Percentiles rank a stretch among this genome's conserved stretches.
Evolutionary conservation across 2,797 vertebrate species (phyloP).

Genomic region (Paguma larvata): DNA sequence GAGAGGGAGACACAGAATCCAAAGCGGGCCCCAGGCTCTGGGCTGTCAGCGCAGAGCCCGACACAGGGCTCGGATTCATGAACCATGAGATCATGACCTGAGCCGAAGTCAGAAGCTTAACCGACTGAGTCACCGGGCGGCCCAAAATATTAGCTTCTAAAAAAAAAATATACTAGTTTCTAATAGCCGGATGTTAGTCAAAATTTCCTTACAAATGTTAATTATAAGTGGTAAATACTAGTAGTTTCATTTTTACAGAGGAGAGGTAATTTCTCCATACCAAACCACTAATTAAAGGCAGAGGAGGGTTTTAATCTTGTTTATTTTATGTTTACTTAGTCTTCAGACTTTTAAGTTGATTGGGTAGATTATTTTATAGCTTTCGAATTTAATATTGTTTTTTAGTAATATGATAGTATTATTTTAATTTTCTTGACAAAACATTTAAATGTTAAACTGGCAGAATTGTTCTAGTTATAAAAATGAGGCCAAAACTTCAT

Average conservation of each 20-base stretch:
- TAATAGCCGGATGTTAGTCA: neutral
- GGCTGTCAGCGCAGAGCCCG: too few species aligned
- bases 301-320: neutral
- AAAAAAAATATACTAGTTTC: neutral
- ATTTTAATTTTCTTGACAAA: constrained; percentile 25
- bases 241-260: neutral
- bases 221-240: neutral
- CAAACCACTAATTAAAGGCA: neutral
- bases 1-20: too few species aligned
- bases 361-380: neutral
- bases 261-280: neutral
- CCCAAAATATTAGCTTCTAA: too few species aligned
- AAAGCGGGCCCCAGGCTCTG: too few species aligned
- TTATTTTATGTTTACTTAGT: neutral
- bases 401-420: neutral
- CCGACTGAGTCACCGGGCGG: too few species aligned
- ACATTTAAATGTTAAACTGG: neutral
- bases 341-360: neutral
- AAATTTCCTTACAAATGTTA: constrained; percentile 9
- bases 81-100: too few species aligned
- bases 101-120: too few species aligned
- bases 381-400: neutral
- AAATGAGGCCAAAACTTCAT: neutral
- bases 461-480: neutral
- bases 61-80: too few species aligned